phyloP scores from a whole-genome alignment of 2,113 vertebrate species.

The Gymnogyps californianus region DNA sequence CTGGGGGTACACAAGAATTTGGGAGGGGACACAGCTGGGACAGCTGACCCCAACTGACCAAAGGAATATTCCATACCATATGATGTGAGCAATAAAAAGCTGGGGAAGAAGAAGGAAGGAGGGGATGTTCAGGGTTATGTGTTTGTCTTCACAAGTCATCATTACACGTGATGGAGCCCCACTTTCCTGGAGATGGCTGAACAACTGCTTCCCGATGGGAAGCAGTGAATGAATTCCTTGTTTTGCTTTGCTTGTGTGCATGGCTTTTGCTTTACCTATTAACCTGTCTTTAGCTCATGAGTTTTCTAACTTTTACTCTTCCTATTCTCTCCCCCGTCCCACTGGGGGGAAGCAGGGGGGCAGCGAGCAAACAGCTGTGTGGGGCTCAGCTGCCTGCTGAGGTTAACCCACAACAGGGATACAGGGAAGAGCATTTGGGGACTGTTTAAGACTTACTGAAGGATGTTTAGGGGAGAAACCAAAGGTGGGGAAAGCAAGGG shows the following conservation, averaged over 20 bases:
- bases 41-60: background rate
- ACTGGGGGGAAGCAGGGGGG: rapidly evolving
- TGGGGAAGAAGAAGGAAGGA: background rate
- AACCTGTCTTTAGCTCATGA: background rate
- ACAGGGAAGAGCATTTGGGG: background rate
- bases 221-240: background rate
- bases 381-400: background rate
- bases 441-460: background rate
- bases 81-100: background rate
- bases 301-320: background rate
- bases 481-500: background rate
- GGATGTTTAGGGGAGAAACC: background rate
- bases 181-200: background rate
- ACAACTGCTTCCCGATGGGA: background rate
- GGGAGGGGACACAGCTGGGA: too few species aligned
- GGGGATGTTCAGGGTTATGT: rapidly evolving
- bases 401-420: background rate
- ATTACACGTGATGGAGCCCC: rapidly evolving
- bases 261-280: background rate
- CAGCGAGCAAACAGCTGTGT: rapidly evolving
- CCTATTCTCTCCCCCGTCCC: background rate
- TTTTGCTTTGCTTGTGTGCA: background rate
- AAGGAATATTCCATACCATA: background rate
- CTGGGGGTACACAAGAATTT: too few species aligned
- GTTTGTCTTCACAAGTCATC: background rate